Base-by-base conservation (phyloP, 2,888 invertebrate genomes). In the Bugula neritina region DNA sequence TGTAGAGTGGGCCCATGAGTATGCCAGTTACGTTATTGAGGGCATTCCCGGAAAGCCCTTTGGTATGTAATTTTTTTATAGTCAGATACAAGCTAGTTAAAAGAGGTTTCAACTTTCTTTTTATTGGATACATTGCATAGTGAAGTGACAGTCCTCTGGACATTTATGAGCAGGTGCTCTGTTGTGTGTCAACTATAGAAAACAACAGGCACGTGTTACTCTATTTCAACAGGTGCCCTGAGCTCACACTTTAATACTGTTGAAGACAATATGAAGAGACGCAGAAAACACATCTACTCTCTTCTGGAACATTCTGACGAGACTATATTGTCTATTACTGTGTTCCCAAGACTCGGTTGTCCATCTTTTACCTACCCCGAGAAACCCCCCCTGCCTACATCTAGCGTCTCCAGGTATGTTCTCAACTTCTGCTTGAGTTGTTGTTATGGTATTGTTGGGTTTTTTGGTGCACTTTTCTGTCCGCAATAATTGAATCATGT, bases 21-120 rank as follows among this genome's bases (percentile, higher is more conserved):
- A 94, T 87, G 98, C 94, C 1, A 91, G 92, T n/a, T 99, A 97
- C 82, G 98, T 99, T 97, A 89, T 97, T 73, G 97, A 99, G 87
- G 98, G 98, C 27, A 99, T 99, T 0, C 99, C 99, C 0, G 98
- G 99, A 0, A 78, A 80, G 73, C 86, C 87, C 0, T 98, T 96
- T 80, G 96, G 63, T 63, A 34, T n/a, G n/a, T n/a, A n/a, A n/a
- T n/a, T n/a, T n/a, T n/a, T n/a, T n/a, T n/a, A n/a, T n/a, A n/a
- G n/a, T n/a, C n/a, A n/a, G n/a, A n/a, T n/a, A n/a, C n/a, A n/a
- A n/a, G n/a, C n/a, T n/a, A n/a, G n/a, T n/a, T n/a, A n/a, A n/a
- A n/a, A n/a, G n/a, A n/a, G n/a, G n/a, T n/a, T n/a, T n/a, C n/a
- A n/a, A n/a, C n/a, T n/a, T n/a, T n/a, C n/a, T n/a, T n/a, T n/a